Percentiles rank a stretch among this genome's conserved stretches.
Conservation (phyloP, 2,113 vertebrate genomes). For the Dryoscopus gambensis region DNA sequence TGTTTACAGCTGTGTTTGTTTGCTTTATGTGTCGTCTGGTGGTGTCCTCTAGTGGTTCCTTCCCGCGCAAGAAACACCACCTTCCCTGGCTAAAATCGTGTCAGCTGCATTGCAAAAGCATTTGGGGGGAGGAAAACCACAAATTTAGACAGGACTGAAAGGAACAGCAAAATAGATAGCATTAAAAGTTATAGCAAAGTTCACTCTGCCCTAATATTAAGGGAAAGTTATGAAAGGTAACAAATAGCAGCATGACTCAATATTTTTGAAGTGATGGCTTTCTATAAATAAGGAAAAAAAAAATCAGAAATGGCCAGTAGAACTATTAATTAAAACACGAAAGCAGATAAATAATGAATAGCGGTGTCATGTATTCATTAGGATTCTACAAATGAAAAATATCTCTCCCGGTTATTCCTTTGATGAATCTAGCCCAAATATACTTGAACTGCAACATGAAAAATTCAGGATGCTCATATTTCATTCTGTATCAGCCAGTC, state of each 20-base stretch:
- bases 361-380: conserved; percentile 34
- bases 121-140: not conserved
- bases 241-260: not conserved
- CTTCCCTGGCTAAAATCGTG: not conserved
- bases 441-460: conserved; percentile 59
- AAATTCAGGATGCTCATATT: conserved; percentile 50
- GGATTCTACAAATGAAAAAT: conserved; percentile 61
- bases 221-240: not conserved
- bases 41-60: conserved; percentile 42
- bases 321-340: conserved; percentile 45
- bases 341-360: conserved; percentile 56
- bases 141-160: not conserved
- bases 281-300: not conserved
- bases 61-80: not conserved
- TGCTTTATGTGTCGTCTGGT: not conserved
- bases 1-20: not conserved
- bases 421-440: conserved; percentile 63
- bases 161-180: not conserved
- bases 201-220: not conserved
- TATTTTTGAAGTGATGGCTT: not conserved
- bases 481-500: conserved; percentile 1
- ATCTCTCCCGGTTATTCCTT: conserved; percentile 52
- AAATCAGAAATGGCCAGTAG: not conserved
- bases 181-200: not conserved
- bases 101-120: not conserved